Base-by-base conservation (phyloP, 2,797 vertebrate genomes). In the Telmatherina bonti region DNA sequence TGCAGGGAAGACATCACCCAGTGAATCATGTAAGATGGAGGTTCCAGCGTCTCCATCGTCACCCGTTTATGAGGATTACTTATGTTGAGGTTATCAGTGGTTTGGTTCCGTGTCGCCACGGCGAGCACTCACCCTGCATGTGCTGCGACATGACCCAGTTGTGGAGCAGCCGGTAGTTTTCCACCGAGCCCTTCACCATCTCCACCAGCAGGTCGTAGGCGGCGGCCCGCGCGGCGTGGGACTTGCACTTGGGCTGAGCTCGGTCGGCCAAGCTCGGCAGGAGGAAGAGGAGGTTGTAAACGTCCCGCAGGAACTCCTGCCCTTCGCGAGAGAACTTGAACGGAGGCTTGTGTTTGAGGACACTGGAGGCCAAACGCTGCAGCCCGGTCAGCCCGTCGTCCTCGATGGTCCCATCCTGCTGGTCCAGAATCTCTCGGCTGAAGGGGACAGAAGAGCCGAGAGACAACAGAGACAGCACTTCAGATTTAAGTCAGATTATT, bases 131-230 rank as follows among this genome's bases (percentile, higher is more conserved):
- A 99, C 98, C 95, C 84, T 99, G 98, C 97, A 99, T 98, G 90
- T 99, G 98, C 84, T 99, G 98, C 0, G 98, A 96, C 98, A 99
- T 99, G 69, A 99, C 98, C 97, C 97, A 99, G 93, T 99, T 99
- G 93, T 99, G 98, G 35, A 99, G 96, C 57, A 99, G 95, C 35
- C 98, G 94, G 93, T 99, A 99, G 93, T 99, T 99, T 76, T 99
- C 97, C 85, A 97, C 96, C 0, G 97, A 99, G 7, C 97, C 97
- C 76, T 98, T 99, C 16, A 99, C 97, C 89, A 98, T 97, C 87
- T 99, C 98, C 86, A 99, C 97, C 89, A 99, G 91, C 75, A 99
- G 93, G 90, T 99, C 98, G 1, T 98, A 99, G 63, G 98, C 97
- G n/a, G 98, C 98, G 26, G 97, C 97, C 29, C 98, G 93, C 47